Evolutionary conservation across 2,888 invertebrate species (phyloP).

Genomic region (Thera obeliscata): DNA sequence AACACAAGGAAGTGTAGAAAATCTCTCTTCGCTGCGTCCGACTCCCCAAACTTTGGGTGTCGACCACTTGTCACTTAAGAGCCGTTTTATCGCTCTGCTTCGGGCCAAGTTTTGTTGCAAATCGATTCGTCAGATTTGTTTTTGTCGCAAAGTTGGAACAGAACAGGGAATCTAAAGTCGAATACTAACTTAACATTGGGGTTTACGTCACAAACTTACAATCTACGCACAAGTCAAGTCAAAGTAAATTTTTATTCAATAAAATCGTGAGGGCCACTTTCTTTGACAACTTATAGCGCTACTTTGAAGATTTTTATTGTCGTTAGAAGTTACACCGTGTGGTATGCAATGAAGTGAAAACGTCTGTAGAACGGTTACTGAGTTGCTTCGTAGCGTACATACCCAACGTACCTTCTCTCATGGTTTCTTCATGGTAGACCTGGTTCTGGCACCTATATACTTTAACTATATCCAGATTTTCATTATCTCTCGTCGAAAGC

Average conservation of each 20-base stretch:
- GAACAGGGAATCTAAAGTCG: neutral
- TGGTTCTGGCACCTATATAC: neutral
- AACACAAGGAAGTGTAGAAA: slow-evolving; percentile 20
- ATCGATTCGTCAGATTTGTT: slow-evolving; percentile 35
- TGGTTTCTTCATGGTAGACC: no score
- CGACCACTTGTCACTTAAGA: slow-evolving; percentile 36
- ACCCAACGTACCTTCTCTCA: no score
- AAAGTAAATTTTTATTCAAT: no score
- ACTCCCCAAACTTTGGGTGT: slow-evolving; percentile 30
- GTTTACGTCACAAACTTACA: no score
- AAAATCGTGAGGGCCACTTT: no score
- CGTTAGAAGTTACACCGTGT: no score
- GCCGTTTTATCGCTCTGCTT: slow-evolving; percentile 30
- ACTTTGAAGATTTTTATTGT: no score
- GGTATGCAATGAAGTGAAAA: neutral
- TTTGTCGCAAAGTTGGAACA: slow-evolving; percentile 13
- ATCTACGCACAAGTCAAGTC: no score
- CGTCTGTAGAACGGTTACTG: neutral
- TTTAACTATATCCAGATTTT: neutral
- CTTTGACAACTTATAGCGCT: no score
- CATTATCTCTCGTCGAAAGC: slow-evolving; percentile 25
- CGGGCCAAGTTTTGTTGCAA: slow-evolving; percentile 25
- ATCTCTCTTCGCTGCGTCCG: slow-evolving; percentile 6
- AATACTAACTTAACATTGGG: neutral
- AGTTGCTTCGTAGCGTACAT: no score